phyloP scores from a whole-genome alignment of 37 sponge, comb jelly and placozoan species.

The Agelas oroides region DNA sequence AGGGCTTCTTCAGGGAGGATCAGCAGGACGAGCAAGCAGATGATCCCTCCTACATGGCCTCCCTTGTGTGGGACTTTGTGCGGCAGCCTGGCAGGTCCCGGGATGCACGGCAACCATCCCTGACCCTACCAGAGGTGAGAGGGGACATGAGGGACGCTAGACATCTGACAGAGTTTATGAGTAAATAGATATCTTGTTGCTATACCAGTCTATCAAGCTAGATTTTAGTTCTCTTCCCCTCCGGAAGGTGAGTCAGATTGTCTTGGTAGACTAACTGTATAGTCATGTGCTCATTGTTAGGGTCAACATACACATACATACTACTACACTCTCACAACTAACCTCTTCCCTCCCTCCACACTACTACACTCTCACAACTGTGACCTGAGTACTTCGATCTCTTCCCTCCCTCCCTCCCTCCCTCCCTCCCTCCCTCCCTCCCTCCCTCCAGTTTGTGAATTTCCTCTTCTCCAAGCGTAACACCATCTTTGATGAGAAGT shows the following conservation, averaged over 20 bases:
- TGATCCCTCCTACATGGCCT: slow-evolving; percentile 57
- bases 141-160: no score
- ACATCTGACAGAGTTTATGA: no score
- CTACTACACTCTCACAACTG: no score
- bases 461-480: slow-evolving; percentile 95
- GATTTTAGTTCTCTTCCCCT: no score
- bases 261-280: no score
- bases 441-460: slow-evolving; percentile 79
- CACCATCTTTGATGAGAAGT: slow-evolving; percentile 67
- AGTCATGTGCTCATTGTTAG: no score
- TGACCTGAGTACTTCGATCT: background rate
- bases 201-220: no score
- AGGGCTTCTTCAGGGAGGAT: slow-evolving; percentile 67
- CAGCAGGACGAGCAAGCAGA: slow-evolving; percentile 60
- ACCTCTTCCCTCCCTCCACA: no score
- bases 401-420: background rate
- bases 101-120: slow-evolving; percentile 66
- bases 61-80: slow-evolving; percentile 62
- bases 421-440: background rate
- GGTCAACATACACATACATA: no score
- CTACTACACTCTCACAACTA: no score
- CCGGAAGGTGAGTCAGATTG: no score
- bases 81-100: slow-evolving; percentile 27
- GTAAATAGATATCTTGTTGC: no score
- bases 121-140: slow-evolving; percentile 72